A percentile compares a stretch with the other conserved stretches of the same genome.
Conservation (phyloP, 2,888 invertebrate species). For the Napeogenes sylphis region DNA sequence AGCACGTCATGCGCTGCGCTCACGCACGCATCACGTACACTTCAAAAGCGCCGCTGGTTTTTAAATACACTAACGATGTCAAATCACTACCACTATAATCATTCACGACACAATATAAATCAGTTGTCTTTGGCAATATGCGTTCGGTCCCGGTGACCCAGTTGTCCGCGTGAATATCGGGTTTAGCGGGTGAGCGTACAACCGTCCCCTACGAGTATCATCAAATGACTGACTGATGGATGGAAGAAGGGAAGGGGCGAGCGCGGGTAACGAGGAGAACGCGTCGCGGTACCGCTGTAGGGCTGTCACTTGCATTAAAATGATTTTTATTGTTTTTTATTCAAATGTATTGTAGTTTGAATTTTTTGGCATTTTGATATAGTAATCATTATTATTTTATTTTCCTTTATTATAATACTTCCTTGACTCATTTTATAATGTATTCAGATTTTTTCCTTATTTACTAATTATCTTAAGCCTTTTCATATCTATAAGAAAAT, state of each 20-base stretch:
- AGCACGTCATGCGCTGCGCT: slow-evolving; percentile 79
- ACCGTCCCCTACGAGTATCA: slow-evolving; percentile 55
- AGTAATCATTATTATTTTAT: background rate
- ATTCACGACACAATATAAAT: slow-evolving; percentile 58
- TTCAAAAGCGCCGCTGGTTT: slow-evolving; percentile 71
- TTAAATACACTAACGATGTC: slow-evolving; percentile 51
- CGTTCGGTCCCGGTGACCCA: slow-evolving; percentile 66
- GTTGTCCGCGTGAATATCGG: slow-evolving; percentile 68
- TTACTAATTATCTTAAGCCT: no score
- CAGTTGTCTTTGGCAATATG: slow-evolving; percentile 45
- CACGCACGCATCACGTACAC: slow-evolving; percentile 76
- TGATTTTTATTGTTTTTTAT: slow-evolving; percentile 5
- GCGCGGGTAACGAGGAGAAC: slow-evolving; percentile 41
- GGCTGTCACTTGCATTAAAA: slow-evolving; percentile 19
- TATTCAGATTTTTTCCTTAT: no score
- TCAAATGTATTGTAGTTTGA: background rate
- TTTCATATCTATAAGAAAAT: no score
- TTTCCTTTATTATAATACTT: no score
- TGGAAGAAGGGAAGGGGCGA: slow-evolving; percentile 43
- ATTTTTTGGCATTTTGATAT: background rate
- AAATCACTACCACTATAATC: slow-evolving; percentile 57
- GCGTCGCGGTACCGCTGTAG: slow-evolving; percentile 33
- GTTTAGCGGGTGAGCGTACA: slow-evolving; percentile 43
- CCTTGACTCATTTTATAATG: no score
- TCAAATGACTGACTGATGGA: slow-evolving; percentile 72